Percentiles rank a stretch among this genome's conserved stretches.
Conservation (phyloP, 2,888 invertebrate species). For the Portevinia maculata region DNA sequence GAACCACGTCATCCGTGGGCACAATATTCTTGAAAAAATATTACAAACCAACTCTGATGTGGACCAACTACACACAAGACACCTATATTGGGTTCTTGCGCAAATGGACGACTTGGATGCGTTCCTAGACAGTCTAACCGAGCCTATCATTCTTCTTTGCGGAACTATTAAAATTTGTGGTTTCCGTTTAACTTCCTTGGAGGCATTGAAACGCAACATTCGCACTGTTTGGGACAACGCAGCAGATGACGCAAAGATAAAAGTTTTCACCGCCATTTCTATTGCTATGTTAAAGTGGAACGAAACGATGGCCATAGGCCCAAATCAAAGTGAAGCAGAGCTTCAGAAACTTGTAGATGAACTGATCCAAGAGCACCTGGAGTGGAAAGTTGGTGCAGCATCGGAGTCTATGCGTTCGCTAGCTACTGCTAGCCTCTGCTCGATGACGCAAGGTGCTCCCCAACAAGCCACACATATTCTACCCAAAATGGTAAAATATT, state of each 20-base stretch:
- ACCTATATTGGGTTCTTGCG: slow-evolving; percentile 77
- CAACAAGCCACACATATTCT: slow-evolving; percentile 77
- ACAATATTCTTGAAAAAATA: slow-evolving; percentile 76
- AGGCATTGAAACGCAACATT: slow-evolving; percentile 77
- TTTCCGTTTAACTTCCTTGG: slow-evolving; percentile 78
- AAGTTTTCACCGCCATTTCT: slow-evolving; percentile 80
- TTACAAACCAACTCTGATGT: slow-evolving; percentile 71
- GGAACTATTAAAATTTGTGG: slow-evolving; percentile 79
- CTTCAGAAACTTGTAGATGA: slow-evolving; percentile 76
- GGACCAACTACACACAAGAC: slow-evolving; percentile 77
- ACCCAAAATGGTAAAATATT: slow-evolving; percentile 77
- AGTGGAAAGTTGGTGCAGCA: slow-evolving; percentile 80
- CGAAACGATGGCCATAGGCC: slow-evolving; percentile 75
- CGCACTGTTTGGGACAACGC: slow-evolving; percentile 78
- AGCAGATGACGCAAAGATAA: slow-evolving; percentile 80
- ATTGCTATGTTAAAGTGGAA: slow-evolving; percentile 80
- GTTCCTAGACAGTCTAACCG: slow-evolving; percentile 78
- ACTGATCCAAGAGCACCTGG: slow-evolving; percentile 79
- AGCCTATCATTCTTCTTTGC: slow-evolving; percentile 80
- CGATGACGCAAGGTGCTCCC: slow-evolving; percentile 79
- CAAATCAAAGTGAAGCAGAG: slow-evolving; percentile 76
- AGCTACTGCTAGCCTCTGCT: slow-evolving; percentile 81
- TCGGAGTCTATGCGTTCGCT: slow-evolving; percentile 81
- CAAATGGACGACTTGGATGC: slow-evolving; percentile 80
- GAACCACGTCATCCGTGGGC: slow-evolving; percentile 69